These are phyloP conservation scores for Colostygia pectinataria DNA, from an alignment of 2,888 invertebrate species.

Conservation along the genomic window DNA sequence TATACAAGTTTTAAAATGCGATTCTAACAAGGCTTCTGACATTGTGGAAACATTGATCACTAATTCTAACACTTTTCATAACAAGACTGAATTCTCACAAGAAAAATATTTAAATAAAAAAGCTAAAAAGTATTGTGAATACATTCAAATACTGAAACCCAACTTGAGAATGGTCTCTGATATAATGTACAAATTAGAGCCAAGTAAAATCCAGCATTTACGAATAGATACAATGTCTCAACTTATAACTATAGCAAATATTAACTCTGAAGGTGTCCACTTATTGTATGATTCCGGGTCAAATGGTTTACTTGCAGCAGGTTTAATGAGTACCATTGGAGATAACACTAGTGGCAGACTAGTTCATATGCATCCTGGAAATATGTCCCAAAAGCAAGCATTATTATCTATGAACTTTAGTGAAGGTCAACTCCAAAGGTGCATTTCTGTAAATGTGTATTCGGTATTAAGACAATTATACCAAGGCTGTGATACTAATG, in stretches of 20 bases:
- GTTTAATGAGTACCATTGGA: constrained; percentile 90
- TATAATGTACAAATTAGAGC: constrained; percentile 91
- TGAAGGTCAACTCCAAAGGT: constrained; percentile 86
- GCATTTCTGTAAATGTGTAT: constrained; percentile 90
- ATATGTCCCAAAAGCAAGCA: constrained; percentile 90
- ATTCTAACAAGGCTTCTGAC: constrained; percentile 89
- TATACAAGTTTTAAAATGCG: constrained; percentile 90
- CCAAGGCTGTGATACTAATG: constrained; percentile 78
- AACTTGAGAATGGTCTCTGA: constrained; percentile 91
- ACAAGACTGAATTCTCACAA: constrained; percentile 96
- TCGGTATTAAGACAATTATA: constrained; percentile 87
- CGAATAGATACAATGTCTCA: constrained; percentile 95
- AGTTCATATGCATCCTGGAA: constrained; percentile 91
- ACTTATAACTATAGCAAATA: constrained; percentile 90
- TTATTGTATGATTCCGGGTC: constrained; percentile 95
- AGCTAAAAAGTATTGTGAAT: constrained; percentile 95
- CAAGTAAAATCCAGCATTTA: constrained; percentile 88
- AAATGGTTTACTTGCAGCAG: constrained; percentile 92
- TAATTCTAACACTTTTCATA: constrained; percentile 94
- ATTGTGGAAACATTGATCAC: constrained; percentile 94
- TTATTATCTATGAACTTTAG: constrained; percentile 91
- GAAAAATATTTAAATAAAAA: constrained; percentile 98
- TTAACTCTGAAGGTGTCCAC: constrained; percentile 89
- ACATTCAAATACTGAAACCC: constrained; percentile 90
- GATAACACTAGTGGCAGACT: constrained; percentile 84